A percentile compares a stretch with the other conserved stretches of the same genome.
Evolutionary conservation across 2,888 invertebrate species (phyloP).

Genomic region (Patella depressa): DNA sequence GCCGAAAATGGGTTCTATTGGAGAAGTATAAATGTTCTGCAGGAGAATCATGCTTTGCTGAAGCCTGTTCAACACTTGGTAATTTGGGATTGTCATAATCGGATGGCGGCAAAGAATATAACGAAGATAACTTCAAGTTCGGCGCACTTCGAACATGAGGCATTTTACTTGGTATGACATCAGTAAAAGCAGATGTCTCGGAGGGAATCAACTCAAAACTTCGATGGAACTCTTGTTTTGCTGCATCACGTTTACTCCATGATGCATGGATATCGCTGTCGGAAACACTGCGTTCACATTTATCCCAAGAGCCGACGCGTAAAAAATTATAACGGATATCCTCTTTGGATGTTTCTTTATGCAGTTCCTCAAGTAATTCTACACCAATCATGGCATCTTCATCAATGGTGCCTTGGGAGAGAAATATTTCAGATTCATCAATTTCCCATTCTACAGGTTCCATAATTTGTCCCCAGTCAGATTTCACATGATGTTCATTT

Average conservation of each 20-base stretch:
- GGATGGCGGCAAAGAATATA: background rate
- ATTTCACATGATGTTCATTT: background rate
- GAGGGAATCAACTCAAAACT: constrained; percentile 55
- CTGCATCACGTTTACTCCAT: constrained; percentile 25
- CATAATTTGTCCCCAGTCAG: background rate
- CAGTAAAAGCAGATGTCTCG: constrained; percentile 60
- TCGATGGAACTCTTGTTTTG: constrained; percentile 42
- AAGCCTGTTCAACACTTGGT: constrained; percentile 19
- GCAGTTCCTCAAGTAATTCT: constrained; percentile 20
- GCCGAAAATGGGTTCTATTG: constrained; percentile 86
- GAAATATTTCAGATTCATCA: constrained; percentile 8
- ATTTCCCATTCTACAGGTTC: background rate
- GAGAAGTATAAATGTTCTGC: constrained; percentile 84
- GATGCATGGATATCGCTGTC: constrained; percentile 43
- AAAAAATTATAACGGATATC: background rate
- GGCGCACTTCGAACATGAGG: constrained; percentile 61
- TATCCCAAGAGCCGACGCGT: background rate
- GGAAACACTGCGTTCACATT: constrained; percentile 43
- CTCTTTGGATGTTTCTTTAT: constrained; percentile 10
- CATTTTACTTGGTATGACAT: constrained; percentile 51
- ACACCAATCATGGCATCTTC: constrained; percentile 23
- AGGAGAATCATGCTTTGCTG: constrained; percentile 54
- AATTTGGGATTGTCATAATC: background rate
- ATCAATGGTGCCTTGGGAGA: constrained; percentile 1
- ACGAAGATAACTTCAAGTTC: constrained; percentile 35